Conservation (phyloP, 1,140 invertebrate species). For the Drosophila triauraria region DNA sequence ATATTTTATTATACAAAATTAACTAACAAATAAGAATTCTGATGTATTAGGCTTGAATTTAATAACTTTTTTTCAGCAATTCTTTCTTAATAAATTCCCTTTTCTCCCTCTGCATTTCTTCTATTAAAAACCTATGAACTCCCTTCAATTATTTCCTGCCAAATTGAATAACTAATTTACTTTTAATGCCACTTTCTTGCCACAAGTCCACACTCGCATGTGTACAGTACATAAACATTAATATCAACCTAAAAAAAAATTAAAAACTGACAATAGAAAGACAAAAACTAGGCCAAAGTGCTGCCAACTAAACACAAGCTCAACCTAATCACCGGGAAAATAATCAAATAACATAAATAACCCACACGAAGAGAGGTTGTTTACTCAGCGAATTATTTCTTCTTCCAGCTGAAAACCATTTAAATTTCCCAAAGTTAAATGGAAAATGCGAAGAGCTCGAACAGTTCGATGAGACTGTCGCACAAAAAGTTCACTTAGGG, state of each 20-base stretch:
- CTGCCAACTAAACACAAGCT: constrained; percentile 40
- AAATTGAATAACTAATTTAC: constrained; percentile 55
- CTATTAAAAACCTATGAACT: background rate
- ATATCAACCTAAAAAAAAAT: constrained; percentile 28
- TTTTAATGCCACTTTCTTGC: constrained; percentile 76
- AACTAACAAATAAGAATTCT: too few relatives aligned
- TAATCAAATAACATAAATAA: constrained; percentile 56
- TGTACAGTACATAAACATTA: constrained; percentile 52
- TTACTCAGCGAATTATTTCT: constrained; percentile 59
- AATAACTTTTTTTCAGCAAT: background rate
- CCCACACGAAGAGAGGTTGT: constrained; percentile 17
- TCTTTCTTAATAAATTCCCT: constrained; percentile 23
- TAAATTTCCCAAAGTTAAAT: constrained; percentile 38
- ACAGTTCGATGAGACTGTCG: constrained; percentile 56
- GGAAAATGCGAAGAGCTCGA: constrained; percentile 47
- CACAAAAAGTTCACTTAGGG: constrained; percentile 50
- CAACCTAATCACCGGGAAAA: constrained; percentile 35
- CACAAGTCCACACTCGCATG: constrained; percentile 50
- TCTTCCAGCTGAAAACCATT: constrained; percentile 53
- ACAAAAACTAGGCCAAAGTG: constrained; percentile 40
- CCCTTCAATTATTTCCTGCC: constrained; percentile 8
- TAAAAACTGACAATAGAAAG: constrained; percentile 13
- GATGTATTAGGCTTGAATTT: too few relatives aligned
- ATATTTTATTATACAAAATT: background rate
- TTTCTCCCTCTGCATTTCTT: constrained; percentile 1